Base-by-base conservation (phyloP, 2,113 vertebrate genomes). In the Apus apus region DNA sequence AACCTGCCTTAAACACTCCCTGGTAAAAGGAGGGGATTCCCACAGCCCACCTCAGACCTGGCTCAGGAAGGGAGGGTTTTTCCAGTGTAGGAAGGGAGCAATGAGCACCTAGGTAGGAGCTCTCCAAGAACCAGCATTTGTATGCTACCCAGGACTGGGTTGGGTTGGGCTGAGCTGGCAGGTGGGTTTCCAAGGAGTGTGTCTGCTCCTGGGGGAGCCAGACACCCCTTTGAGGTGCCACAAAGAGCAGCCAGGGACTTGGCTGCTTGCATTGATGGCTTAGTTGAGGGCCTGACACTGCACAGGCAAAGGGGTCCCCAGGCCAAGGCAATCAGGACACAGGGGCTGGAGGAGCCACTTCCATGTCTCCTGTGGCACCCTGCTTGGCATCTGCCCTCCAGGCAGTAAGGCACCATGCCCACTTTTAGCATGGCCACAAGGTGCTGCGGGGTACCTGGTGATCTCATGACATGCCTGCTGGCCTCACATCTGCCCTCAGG, bases 391-490 rank as follows among this genome's bases (percentile, higher is more conserved):
- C 75, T 43, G 34, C 54, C 34, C 54, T 67, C 21, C 21, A 5
- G 53, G 38, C 67, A 56, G 53, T 23, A 60, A 38, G 67, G 29
- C 22, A 67, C 75, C 0, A 1, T 80, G 75, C 20, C 82, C 67
- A 62, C 29, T 45, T 50, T 83, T 34, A 30, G 46, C 46, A 23
- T 61, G 1, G 2, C 56, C 48, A 22, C 32, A 29, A 53, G 64
- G 79, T 13, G 12, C 48, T 14, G 40, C 2, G 2, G 50, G 29
- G 54, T 1, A 1, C 3, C 1, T 26, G 30, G 18, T 27, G 57
- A 45, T 36, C 30, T 66, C 2, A 0, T 4, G 5, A 34, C 20
- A 13, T 3, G 12, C 25, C 50, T 45, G 56, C 43, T 67, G 77
- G 32, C 54, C 53, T 60, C 4, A 1, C 0, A 4, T 9, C 68